Evolutionary conservation across 2,113 vertebrate species (phyloP), one percentile per base, ranked within the genome.

Genomic region (Vulpes lagopus): DNA sequence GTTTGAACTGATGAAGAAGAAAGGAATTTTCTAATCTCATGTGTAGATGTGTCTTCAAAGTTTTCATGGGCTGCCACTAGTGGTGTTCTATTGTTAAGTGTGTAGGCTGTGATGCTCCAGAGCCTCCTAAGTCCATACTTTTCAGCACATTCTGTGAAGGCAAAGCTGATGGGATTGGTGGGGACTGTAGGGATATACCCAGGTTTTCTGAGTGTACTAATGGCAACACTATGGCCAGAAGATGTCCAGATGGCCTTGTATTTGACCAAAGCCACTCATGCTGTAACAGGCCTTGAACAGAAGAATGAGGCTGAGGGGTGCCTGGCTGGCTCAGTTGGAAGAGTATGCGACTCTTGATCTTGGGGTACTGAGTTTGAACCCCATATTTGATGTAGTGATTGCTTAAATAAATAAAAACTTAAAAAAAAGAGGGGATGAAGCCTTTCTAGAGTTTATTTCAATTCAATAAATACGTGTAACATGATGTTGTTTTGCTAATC

Each of bases 231-330:
- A 98, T 98, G 97, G 89, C 98, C 71, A 98, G 98, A 53, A 96
- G 8, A 43, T 99, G 99, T 96, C 98, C 98, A 88, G 93, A 98
- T 0, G 98, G 98, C 55, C 98, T 99, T 79, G 97, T 99, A 89
- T 99, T 96, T 96, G 85, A 91, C 43, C 98, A 99, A 62, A 92
- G 79, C 90, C 99, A 99, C 98, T 99, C 99, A 97, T 99, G 99
- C 92, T 99, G 99, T 95, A 83, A 98, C 97, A 99, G 97, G 97
- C 98, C 98, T 71, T 99, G 80, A 96, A 83, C 0, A 14, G 49
- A 53, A 22, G 19, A 55, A 86, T n/a, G 76, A 8, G 22, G 14
- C 22, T 59, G 38, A 32, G 30, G 65, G 30, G 30, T 67, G 65
- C 65, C 65, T 67, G 30, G 30, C 65, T 67, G 65, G 30, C 65